Evolutionary conservation across 2,797 vertebrate genomes (phyloP).

Genomic region (Euthynnus affinis): DNA sequence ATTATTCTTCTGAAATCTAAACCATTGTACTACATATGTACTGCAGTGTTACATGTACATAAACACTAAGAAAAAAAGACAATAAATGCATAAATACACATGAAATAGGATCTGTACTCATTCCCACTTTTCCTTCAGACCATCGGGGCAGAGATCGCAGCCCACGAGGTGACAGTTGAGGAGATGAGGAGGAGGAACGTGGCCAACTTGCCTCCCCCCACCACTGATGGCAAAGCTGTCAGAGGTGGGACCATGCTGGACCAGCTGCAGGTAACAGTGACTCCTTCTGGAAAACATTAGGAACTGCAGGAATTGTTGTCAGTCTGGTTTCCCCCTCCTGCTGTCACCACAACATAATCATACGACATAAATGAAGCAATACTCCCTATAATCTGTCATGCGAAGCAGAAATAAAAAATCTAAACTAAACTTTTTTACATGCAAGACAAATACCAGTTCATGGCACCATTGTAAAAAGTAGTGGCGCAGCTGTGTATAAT

Average conservation of each 20-base stretch:
- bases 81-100: background rate
- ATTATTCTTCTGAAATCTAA: background rate
- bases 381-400: background rate
- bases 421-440: background rate
- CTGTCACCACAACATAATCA: background rate
- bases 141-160: conserved; percentile 94
- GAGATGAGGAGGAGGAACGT: conserved; percentile 90
- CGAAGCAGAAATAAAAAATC: no score
- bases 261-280: conserved; percentile 91
- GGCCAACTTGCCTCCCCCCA: conserved; percentile 81
- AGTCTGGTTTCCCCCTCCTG: background rate
- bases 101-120: background rate
- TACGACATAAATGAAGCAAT: background rate
- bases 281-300: conserved; percentile 60
- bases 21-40: background rate
- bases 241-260: conserved; percentile 92
- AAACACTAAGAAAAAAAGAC: background rate
- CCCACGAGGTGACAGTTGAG: conserved; percentile 93
- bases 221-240: conserved; percentile 87
- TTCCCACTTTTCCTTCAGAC: conserved; percentile 78
- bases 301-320: conserved; percentile 18
- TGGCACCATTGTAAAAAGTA: background rate
- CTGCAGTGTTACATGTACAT: background rate
- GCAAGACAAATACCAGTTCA: background rate
- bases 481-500: background rate